Percentiles rank a stretch among this genome's conserved stretches.
phyloP scores from a whole-genome alignment of 2,113 vertebrate genomes.

The Caretta caretta region DNA sequence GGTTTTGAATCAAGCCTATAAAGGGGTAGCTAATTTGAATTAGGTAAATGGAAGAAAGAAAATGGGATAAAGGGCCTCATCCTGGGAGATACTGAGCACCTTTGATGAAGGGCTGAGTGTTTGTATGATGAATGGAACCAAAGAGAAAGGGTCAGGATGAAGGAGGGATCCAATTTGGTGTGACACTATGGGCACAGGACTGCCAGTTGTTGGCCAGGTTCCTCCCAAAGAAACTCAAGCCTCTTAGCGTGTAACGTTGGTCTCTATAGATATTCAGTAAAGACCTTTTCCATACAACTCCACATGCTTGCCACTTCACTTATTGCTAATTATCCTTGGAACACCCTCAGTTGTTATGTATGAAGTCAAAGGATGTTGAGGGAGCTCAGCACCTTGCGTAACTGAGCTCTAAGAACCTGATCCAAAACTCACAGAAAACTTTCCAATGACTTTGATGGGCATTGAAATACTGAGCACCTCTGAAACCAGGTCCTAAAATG shows the following conservation, averaged over 20 bases:
- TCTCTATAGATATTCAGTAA: not conserved
- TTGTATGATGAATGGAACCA: not conserved
- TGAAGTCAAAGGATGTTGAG: not conserved
- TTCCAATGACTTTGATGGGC: not conserved
- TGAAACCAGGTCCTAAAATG: rapidly evolving
- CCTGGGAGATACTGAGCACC: not conserved
- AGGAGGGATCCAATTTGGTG: not conserved
- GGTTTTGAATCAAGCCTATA: not conserved
- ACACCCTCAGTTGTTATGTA: not conserved
- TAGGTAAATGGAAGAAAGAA: not conserved
- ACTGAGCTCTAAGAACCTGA: not conserved
- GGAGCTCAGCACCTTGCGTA: not conserved
- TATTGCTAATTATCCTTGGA: not conserved
- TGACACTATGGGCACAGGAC: not conserved
- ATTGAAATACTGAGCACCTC: not conserved
- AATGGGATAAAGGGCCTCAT: not conserved
- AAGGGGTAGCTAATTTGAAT: not conserved
- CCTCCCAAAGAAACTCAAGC: not conserved
- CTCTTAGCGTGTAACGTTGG: not conserved
- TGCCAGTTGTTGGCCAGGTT: not conserved
- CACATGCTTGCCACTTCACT: not conserved
- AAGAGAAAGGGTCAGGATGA: not conserved
- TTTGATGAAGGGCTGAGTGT: not conserved
- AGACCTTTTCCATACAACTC: not conserved
- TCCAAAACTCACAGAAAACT: not conserved